Conservation (phyloP, 2,888 invertebrate species). For the Catocala fraxini region DNA sequence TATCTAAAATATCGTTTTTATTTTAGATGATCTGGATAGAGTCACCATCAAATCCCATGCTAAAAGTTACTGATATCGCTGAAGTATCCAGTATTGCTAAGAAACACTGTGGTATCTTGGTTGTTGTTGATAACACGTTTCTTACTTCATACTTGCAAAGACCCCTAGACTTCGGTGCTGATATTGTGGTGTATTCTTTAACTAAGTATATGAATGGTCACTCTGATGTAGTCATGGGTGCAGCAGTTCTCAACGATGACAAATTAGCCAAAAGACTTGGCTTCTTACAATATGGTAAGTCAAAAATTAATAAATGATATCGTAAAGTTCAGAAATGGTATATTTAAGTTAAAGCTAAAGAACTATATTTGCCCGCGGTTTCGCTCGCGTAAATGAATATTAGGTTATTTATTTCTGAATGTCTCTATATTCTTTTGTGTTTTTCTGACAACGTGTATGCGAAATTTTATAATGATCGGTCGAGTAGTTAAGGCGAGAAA, state of each 20-base stretch:
- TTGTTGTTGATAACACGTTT: conserved; percentile 73
- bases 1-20: conserved; percentile 49
- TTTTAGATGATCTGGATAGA: conserved; percentile 96
- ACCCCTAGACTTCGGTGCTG: conserved; percentile 96
- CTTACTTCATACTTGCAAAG: conserved; percentile 96
- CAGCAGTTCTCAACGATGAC: conserved; percentile 91
- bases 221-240: conserved; percentile 98
- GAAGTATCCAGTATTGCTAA: conserved; percentile 89
- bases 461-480: too few species aligned
- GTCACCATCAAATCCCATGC: conserved; percentile 97
- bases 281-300: conserved; percentile 90
- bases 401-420: too few species aligned
- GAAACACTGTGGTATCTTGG: conserved; percentile 54
- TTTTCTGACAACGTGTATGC: too few species aligned
- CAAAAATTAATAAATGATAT: conserved; percentile 14
- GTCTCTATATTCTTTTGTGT: too few species aligned
- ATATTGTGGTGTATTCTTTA: conserved; percentile 96
- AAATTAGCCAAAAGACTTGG: conserved; percentile 91
- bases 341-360: too few species aligned
- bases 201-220: conserved; percentile 99
- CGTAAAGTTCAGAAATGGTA: too few species aligned
- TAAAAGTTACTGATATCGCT: conserved; percentile 95
- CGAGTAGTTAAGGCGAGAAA: too few species aligned
- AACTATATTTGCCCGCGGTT: too few species aligned
- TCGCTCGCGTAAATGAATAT: too few species aligned